Conservation (phyloP, 2,888 invertebrate species). For the Diaperis boleti region DNA sequence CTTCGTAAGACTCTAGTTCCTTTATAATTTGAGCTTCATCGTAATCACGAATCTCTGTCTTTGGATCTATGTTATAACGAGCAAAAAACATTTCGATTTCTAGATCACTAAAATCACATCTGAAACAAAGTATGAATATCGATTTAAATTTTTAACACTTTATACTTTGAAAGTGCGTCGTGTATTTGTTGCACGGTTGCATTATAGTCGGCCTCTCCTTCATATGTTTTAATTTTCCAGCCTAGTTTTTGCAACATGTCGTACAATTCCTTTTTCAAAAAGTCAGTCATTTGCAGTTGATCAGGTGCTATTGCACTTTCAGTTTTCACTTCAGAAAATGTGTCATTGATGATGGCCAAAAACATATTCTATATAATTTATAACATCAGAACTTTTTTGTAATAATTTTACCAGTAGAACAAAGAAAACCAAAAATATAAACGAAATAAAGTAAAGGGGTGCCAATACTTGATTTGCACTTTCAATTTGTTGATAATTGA, state of each 20-base stretch:
- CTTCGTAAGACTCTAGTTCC: constrained; percentile 46
- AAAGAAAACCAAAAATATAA: constrained; percentile 83
- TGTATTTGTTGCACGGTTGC: constrained; percentile 59
- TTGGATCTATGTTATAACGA: constrained; percentile 71
- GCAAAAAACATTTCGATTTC: constrained; percentile 78
- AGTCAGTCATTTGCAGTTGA: constrained; percentile 72
- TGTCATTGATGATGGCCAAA: constrained; percentile 84
- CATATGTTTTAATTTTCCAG: constrained; percentile 47
- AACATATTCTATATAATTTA: constrained; percentile 78
- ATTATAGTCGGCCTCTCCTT: constrained; percentile 53
- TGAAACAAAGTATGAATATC: constrained; percentile 49
- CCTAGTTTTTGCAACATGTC: constrained; percentile 67
- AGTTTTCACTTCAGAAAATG: constrained; percentile 79
- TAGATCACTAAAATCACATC: constrained; percentile 73
- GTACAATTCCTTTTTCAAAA: constrained; percentile 69
- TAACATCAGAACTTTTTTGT: constrained; percentile 46
- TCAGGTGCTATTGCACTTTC: constrained; percentile 70
- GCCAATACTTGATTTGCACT: constrained; percentile 76
- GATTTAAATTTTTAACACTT: no score
- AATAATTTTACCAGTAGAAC: constrained; percentile 72
- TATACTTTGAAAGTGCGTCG: constrained; percentile 59
- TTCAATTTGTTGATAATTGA: constrained; percentile 78
- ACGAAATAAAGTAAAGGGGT: constrained; percentile 80
- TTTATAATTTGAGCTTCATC: constrained; percentile 53
- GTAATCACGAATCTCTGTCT: constrained; percentile 53